A percentile compares a stretch with the other conserved stretches of the same genome.
Evolutionary conservation across 2,888 invertebrate species (phyloP).

Genomic region (Antitype chi): DNA sequence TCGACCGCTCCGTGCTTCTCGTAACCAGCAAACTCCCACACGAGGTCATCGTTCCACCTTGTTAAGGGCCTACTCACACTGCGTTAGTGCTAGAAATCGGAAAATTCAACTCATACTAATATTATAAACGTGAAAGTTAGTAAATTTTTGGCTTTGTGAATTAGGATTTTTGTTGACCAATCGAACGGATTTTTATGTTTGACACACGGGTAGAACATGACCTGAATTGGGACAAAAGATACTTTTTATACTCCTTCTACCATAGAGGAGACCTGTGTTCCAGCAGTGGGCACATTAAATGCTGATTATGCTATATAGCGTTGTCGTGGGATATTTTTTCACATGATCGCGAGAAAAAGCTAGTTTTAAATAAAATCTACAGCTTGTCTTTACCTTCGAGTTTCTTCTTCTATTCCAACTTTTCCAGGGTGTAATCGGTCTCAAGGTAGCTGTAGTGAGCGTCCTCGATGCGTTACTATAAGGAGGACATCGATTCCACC

Average conservation of each 20-base stretch:
- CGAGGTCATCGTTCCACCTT: neutral
- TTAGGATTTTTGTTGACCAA: neutral
- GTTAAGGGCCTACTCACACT: neutral
- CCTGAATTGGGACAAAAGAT: neutral
- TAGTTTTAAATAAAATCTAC: neutral
- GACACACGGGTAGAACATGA: neutral
- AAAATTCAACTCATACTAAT: neutral
- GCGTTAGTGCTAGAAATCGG: neutral
- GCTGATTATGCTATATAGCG: too few species aligned
- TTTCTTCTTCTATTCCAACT: slow-evolving; percentile 94
- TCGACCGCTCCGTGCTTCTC: neutral
- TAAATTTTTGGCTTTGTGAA: neutral
- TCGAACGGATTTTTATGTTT: neutral
- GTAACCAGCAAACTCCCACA: neutral
- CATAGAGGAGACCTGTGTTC: too few species aligned
- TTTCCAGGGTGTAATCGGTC: slow-evolving; percentile 95
- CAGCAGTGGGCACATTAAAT: too few species aligned
- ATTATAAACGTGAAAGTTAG: neutral
- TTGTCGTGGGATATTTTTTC: neutral
- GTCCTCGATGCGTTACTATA: slow-evolving; percentile 94
- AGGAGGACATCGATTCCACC: slow-evolving; percentile 91
- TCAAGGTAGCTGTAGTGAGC: slow-evolving; percentile 95
- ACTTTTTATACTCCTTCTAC: neutral
- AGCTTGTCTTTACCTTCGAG: slow-evolving; percentile 92
- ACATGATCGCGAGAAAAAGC: neutral